Evolutionary conservation across 2,797 vertebrate genomes (phyloP).

Genomic region (Dermochelys coriacea): DNA sequence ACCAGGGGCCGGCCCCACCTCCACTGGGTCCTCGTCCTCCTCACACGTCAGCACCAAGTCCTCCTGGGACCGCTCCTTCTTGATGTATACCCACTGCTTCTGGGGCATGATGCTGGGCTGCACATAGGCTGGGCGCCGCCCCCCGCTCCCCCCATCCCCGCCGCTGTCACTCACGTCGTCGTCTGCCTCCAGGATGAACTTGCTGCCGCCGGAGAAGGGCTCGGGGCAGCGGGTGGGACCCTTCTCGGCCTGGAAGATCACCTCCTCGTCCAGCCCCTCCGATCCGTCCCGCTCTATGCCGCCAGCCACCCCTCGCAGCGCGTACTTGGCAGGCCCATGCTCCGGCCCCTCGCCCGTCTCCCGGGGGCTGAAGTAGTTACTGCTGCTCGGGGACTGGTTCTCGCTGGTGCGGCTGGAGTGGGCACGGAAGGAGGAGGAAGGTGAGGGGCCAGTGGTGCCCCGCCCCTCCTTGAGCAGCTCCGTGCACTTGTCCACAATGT

Average conservation of each 20-base stretch:
- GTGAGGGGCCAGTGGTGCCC: neutral
- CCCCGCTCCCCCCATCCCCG: constrained; percentile 74
- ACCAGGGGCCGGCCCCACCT: constrained; percentile 48
- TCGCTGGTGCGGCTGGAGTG: constrained; percentile 77
- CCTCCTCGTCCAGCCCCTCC: constrained; percentile 28
- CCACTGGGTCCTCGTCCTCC: constrained; percentile 81
- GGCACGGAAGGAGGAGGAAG: constrained; percentile 26
- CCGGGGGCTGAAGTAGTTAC: constrained; percentile 89
- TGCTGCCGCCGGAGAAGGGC: constrained; percentile 70
- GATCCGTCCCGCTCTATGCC: constrained; percentile 41
- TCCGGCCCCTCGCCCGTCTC: constrained; percentile 72
- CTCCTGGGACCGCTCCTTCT: constrained; percentile 79
- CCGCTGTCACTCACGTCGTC: constrained; percentile 68
- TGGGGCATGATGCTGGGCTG: constrained; percentile 91
- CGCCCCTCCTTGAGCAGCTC: constrained; percentile 87
- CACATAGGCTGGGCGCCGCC: constrained; percentile 78
- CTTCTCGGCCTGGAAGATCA: constrained; percentile 15
- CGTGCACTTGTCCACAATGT: constrained; percentile 96
- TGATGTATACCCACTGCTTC: constrained; percentile 93
- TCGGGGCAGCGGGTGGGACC: neutral
- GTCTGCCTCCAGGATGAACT: constrained; percentile 82
- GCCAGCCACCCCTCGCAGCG: neutral
- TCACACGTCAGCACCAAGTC: constrained; percentile 73
- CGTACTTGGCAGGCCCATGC: neutral
- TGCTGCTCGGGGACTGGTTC: constrained; percentile 93